Base-by-base conservation (phyloP, 1,140 invertebrate species). In the Agrilus planipennis region DNA sequence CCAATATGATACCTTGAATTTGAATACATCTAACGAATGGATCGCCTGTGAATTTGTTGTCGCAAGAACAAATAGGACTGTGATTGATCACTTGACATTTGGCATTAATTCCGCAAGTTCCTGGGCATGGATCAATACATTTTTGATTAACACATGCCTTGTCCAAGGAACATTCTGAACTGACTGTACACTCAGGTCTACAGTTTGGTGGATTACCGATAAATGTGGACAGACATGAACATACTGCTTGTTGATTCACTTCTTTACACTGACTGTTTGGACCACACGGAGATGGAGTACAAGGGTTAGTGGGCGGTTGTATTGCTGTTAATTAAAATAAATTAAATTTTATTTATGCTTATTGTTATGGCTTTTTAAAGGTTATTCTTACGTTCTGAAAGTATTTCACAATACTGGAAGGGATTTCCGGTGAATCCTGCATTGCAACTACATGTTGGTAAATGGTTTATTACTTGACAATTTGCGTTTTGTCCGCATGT, bases 81-180 rank as follows among this genome's bases (percentile, higher is more conserved):
- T 81, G 77, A 54, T 73, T 76, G 0, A 77, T 65, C 16, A 77
- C 75, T 21, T 66, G 64, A 54, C 78, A 81, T 35, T 70, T 60
- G 11, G 75, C 70, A 46, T 74, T 71, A 19, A 51, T 47, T 11
- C 80, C 80, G 54, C 81, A 84, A 1, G 76, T 68, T 2, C 73
- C 71, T 11, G 62, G 58, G 47, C 80, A 83, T n/a, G 79, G 79
- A 55, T 84, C 72, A 46, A 61, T 63, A 53, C 80, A 84, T 62
- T 79, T 80, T 44, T 77, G 68, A 54, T 76, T 76, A 1, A 79
- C 64, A 51, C 81, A 84, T 0, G 79, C 77, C 44, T 72, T 63
- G n/a, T 71, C 67, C 19, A 66, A 58, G 3, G 68, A 44, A 52
- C 79, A 81, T 55, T 84, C 78, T 20, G 73, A 68, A 47, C 70